These are phyloP conservation scores for Lutjanus argentimaculatus DNA, from an alignment of 2,797 vertebrate genomes.

Conservation along the genomic window DNA sequence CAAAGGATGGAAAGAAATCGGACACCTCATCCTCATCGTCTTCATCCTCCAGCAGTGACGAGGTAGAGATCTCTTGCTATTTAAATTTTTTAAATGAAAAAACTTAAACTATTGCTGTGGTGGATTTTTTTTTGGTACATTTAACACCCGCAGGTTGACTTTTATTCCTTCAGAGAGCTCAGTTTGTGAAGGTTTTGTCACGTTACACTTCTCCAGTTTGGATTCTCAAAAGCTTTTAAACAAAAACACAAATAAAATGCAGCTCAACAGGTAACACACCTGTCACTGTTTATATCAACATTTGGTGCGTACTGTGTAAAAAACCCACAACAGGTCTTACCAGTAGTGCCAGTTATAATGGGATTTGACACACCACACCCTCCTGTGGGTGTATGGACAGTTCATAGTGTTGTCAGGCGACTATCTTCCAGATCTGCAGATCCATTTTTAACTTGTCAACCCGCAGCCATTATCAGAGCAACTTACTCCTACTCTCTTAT, in stretches of 20 bases:
- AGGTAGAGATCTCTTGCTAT: slow-evolving; percentile 36
- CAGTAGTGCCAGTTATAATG: slow-evolving; percentile 15
- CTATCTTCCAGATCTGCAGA: background rate
- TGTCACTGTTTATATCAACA: slow-evolving; percentile 29
- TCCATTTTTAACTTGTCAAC: background rate
- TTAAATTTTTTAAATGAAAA: background rate
- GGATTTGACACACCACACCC: background rate
- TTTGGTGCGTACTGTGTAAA: background rate
- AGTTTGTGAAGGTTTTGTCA: background rate
- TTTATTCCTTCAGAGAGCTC: background rate
- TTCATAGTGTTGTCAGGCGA: background rate
- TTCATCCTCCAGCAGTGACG: slow-evolving; percentile 58
- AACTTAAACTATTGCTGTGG: background rate
- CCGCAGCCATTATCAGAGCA: too few species aligned
- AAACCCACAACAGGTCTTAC: slow-evolving; percentile 38
- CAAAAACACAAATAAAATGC: slow-evolving; percentile 5
- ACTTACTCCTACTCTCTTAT: too few species aligned
- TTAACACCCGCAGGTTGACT: background rate
- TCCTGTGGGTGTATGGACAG: background rate
- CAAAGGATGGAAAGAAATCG: background rate
- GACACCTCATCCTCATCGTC: slow-evolving; percentile 37
- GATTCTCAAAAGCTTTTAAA: background rate
- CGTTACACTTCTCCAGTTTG: background rate
- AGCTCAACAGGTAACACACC: slow-evolving; percentile 1
- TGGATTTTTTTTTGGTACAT: background rate